Percentiles rank a stretch among this genome's conserved stretches.
Conservation (phyloP, 1,140 invertebrate species). For the Nymphalis io region DNA sequence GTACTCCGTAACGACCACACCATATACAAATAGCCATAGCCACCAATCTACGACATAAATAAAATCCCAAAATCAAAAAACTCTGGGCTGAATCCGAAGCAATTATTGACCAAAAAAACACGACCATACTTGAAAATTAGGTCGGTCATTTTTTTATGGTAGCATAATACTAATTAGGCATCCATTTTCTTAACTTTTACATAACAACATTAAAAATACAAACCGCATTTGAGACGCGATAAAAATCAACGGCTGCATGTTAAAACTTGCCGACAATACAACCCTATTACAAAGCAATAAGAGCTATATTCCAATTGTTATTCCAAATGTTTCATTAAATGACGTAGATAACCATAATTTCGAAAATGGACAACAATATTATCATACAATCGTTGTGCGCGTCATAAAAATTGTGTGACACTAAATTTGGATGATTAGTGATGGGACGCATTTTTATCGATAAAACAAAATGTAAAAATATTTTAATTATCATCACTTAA, state of each 20-base stretch:
- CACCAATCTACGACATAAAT: no score
- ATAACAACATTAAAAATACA: slow-evolving; percentile 40
- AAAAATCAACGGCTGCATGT: slow-evolving; percentile 33
- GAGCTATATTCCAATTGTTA: slow-evolving; percentile 34
- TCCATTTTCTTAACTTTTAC: slow-evolving; percentile 35
- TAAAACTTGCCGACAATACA: slow-evolving; percentile 4
- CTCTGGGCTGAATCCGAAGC: no score
- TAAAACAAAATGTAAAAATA: slow-evolving; percentile 16
- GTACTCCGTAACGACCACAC: no score
- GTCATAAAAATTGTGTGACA: slow-evolving; percentile 56
- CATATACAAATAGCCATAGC: no score
- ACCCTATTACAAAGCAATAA: slow-evolving; percentile 41
- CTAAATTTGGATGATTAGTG: slow-evolving; percentile 44
- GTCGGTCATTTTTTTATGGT: background rate
- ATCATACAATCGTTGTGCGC: slow-evolving; percentile 70
- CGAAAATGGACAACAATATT: slow-evolving; percentile 64
- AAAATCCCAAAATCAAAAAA: no score
- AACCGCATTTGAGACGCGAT: slow-evolving; percentile 37
- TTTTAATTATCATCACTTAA: no score
- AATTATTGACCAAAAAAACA: no score
- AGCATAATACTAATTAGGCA: slow-evolving; percentile 6
- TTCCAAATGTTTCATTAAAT: slow-evolving; percentile 40
- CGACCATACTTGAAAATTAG: no score
- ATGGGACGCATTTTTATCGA: slow-evolving; percentile 37
- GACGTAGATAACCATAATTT: slow-evolving; percentile 67